Percentiles rank a stretch among this genome's conserved stretches.
phyloP scores from a whole-genome alignment of 2,113 vertebrate genomes.

The Fukomys damarensis region DNA sequence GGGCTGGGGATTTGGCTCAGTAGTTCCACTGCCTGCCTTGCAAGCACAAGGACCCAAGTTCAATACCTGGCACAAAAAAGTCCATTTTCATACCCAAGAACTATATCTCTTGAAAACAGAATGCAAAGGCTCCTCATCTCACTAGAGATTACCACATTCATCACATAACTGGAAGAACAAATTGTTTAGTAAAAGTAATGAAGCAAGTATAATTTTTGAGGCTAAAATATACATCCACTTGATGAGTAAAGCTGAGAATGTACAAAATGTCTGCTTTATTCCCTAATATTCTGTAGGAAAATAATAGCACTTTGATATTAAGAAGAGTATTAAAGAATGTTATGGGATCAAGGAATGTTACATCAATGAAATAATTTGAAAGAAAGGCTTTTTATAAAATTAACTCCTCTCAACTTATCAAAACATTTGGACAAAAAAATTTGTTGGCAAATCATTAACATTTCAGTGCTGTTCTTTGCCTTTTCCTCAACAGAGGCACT shows the following conservation, averaged over 20 bases:
- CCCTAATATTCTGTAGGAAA: neutral
- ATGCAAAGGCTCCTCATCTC: neutral
- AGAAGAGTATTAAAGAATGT: neutral
- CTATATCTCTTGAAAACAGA: neutral
- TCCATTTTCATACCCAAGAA: neutral
- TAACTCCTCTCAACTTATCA: slow-evolving; percentile 48
- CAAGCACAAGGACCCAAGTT: too few relatives aligned
- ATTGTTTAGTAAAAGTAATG: slow-evolving; percentile 5
- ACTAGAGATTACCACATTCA: neutral
- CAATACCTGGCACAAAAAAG: too few relatives aligned
- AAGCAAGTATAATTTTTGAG: neutral
- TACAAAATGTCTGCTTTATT: neutral
- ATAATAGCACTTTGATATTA: slow-evolving; percentile 16
- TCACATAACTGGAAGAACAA: neutral
- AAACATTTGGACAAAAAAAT: slow-evolving; percentile 46
- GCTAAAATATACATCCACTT: neutral
- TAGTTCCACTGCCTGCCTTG: too few relatives aligned
- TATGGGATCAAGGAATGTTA: neutral
- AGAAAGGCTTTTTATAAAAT: slow-evolving; percentile 50
- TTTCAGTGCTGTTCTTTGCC: neutral
- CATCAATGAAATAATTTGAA: slow-evolving; percentile 5
- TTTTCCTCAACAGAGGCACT: neutral
- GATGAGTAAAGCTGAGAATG: neutral
- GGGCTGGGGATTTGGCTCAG: too few relatives aligned
- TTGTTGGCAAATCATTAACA: slow-evolving; percentile 48